phyloP scores from a whole-genome alignment of 2,113 vertebrate genomes.

The Gorsachius goisagi region DNA sequence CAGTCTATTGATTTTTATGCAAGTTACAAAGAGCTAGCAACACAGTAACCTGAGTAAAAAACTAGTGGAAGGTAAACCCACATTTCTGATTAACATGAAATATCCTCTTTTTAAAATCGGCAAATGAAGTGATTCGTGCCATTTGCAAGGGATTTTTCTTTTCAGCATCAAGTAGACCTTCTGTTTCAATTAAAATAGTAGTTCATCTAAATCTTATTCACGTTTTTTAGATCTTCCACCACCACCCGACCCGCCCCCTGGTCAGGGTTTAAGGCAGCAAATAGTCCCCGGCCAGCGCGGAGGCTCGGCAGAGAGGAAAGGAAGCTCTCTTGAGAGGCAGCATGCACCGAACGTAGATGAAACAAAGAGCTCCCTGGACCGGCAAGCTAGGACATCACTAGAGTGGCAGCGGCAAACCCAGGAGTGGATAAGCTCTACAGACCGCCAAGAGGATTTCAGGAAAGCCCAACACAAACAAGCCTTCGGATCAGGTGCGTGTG shows the following conservation, averaged over 20 bases:
- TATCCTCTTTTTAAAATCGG: background rate
- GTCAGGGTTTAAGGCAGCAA: conserved; percentile 89
- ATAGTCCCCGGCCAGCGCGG: conserved; percentile 77
- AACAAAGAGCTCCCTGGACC: conserved; percentile 87
- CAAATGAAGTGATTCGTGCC: background rate
- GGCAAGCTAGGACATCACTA: conserved; percentile 86
- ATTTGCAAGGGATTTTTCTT: background rate
- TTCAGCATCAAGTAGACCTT: conserved; percentile 46
- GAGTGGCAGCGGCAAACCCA: conserved; percentile 91
- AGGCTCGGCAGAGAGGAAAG: conserved; percentile 86
- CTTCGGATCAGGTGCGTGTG: conserved; percentile 83
- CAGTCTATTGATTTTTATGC: background rate
- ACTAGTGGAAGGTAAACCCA: background rate
- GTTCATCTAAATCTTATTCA: conserved; percentile 76
- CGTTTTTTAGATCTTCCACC: conserved; percentile 95
- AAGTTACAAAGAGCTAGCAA: background rate
- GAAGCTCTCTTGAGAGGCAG: conserved; percentile 92
- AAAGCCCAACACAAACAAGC: conserved; percentile 87
- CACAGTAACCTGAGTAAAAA: background rate
- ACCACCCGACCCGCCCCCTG: conserved; percentile 95
- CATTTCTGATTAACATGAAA: background rate
- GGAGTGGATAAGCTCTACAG: conserved; percentile 89
- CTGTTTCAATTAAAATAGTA: conserved; percentile 57
- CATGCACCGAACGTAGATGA: conserved; percentile 85
- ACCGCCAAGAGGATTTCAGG: conserved; percentile 86